Conservation (phyloP, 2,888 invertebrate genomes). For the Drosophila austrosaltans region DNA sequence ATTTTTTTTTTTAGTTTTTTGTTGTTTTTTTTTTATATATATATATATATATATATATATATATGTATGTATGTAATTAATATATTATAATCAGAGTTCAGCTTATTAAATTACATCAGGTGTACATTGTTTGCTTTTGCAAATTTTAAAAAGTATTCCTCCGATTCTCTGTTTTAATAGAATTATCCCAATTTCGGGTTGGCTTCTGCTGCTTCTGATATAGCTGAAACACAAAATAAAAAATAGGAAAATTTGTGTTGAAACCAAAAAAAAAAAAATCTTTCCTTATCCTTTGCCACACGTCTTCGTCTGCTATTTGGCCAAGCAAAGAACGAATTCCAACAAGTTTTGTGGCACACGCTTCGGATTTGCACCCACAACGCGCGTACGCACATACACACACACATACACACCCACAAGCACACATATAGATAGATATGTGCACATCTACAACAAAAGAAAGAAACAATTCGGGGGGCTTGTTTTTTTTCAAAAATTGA, state of each 20-base stretch:
- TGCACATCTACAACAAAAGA: conserved; percentile 19
- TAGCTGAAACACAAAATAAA: conserved; percentile 36
- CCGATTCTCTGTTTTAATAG: conserved; percentile 1
- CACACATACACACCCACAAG: conserved; percentile 28
- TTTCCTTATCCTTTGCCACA: conserved; percentile 4
- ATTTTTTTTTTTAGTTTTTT: conserved; percentile 6
- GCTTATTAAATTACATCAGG: conserved; percentile 76
- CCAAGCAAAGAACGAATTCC: conserved; percentile 24
- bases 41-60: background rate
- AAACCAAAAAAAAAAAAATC: conserved; percentile 13
- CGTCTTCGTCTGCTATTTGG: conserved; percentile 23
- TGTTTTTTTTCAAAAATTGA: conserved; percentile 52
- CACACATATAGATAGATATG: conserved; percentile 9
- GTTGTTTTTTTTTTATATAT: background rate
- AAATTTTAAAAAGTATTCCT: conserved; percentile 26
- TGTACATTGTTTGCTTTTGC: conserved; percentile 58
- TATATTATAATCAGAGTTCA: conserved; percentile 27
- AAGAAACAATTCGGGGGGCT: conserved; percentile 24
- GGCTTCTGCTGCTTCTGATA: conserved; percentile 35
- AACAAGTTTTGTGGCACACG: conserved; percentile 13
- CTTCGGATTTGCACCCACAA: background rate
- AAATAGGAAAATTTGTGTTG: conserved; percentile 9
- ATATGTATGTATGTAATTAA: conserved; percentile 8
- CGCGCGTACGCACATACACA: conserved; percentile 9
- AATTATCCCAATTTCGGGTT: conserved; percentile 12